Percentiles rank a stretch among this genome's conserved stretches.
Evolutionary conservation across 2,888 invertebrate species (phyloP).

Genomic region (Lottia scabra): DNA sequence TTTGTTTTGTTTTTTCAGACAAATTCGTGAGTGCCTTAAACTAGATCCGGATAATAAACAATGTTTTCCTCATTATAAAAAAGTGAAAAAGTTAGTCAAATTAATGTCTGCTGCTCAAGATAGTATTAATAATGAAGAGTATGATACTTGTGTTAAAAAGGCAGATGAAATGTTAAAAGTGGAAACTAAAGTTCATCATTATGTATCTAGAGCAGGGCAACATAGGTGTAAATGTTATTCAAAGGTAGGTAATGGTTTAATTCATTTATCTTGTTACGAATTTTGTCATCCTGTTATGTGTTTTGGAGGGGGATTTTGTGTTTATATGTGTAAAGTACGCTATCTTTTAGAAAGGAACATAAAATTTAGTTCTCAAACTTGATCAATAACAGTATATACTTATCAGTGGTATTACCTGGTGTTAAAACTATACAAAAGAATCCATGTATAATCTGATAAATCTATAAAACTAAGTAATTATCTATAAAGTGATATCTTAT

Average conservation of each 20-base stretch:
- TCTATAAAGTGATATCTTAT: too few species aligned
- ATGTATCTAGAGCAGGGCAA: slow-evolving; percentile 75
- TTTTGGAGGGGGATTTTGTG: too few species aligned
- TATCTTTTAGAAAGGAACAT: too few species aligned
- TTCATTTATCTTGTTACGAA: too few species aligned
- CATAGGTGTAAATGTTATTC: slow-evolving; percentile 83
- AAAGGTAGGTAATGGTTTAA: slow-evolving; percentile 61
- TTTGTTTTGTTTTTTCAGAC: slow-evolving; percentile 73
- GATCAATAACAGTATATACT: too few species aligned
- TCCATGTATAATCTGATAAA: too few species aligned
- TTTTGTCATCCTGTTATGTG: too few species aligned
- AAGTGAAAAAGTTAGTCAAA: slow-evolving; percentile 92
- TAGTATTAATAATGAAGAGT: slow-evolving; percentile 57
- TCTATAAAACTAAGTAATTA: too few species aligned
- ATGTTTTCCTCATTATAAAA: slow-evolving; percentile 96
- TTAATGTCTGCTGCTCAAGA: slow-evolving; percentile 71
- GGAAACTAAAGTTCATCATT: slow-evolving; percentile 76
- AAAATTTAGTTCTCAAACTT: too few species aligned
- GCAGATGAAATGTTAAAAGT: slow-evolving; percentile 76
- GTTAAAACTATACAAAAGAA: too few species aligned
- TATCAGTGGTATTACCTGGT: too few species aligned
- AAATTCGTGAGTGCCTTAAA: slow-evolving; percentile 96
- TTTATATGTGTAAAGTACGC: too few species aligned
- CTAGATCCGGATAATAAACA: slow-evolving; percentile 97
- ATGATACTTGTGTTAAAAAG: slow-evolving; percentile 69